Percentiles rank a stretch among this genome's conserved stretches.
These are phyloP conservation scores for Latheticus oryzae DNA, from an alignment of 2,888 invertebrate species.

Conservation along the genomic window DNA sequence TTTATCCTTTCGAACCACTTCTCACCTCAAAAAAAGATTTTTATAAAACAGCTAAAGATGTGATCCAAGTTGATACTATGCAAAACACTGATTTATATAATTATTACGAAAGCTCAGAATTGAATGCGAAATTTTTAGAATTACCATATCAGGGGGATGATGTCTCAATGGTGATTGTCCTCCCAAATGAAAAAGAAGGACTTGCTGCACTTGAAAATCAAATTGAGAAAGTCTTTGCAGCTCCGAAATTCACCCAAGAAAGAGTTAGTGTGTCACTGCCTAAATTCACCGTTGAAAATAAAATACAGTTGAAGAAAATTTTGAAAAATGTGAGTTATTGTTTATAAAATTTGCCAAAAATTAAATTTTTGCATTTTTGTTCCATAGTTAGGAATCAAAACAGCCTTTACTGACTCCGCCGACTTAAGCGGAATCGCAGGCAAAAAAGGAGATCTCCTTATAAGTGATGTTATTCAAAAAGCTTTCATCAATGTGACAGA, in stretches of 20 bases:
- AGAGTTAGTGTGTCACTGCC: slow-evolving; percentile 21
- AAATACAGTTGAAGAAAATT: slow-evolving; percentile 13
- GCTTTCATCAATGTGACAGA: slow-evolving; percentile 62
- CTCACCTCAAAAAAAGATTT: slow-evolving; percentile 51
- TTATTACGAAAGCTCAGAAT: slow-evolving; percentile 53
- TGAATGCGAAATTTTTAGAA: slow-evolving; percentile 57
- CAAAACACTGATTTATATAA: slow-evolving; percentile 47
- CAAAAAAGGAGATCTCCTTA: slow-evolving; percentile 47
- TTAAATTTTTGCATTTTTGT: too few relatives aligned
- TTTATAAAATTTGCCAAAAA: slow-evolving; percentile 32
- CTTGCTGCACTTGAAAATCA: slow-evolving; percentile 35
- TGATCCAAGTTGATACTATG: slow-evolving; percentile 57
- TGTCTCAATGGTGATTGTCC: slow-evolving; percentile 51
- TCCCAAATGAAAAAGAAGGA: slow-evolving; percentile 53
- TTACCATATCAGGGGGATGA: slow-evolving; percentile 54
- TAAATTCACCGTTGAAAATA: slow-evolving; percentile 21
- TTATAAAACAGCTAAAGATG: slow-evolving; percentile 45
- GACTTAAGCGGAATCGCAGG: slow-evolving; percentile 56
- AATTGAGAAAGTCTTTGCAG: slow-evolving; percentile 11
- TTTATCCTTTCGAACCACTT: slow-evolving; percentile 46
- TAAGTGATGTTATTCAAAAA: slow-evolving; percentile 60
- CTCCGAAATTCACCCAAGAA: slow-evolving; percentile 12
- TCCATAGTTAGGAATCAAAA: slow-evolving; percentile 49
- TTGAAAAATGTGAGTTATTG: slow-evolving; percentile 39
- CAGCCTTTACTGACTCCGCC: slow-evolving; percentile 46